phyloP scores from a whole-genome alignment of 2,888 invertebrate genomes.

The Ormyrus thymus region DNA sequence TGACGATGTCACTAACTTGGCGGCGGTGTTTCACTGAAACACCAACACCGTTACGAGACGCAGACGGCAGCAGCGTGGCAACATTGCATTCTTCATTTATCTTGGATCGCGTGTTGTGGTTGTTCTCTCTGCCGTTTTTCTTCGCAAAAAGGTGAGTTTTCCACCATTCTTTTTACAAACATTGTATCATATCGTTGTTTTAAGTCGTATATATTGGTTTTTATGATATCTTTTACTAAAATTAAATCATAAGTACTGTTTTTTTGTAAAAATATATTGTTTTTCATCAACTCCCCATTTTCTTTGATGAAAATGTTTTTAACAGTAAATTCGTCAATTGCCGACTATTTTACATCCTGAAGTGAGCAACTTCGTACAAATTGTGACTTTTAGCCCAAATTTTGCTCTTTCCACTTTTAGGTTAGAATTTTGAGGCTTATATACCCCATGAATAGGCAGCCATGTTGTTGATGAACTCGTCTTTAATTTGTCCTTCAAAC shows the following conservation, averaged over 20 bases:
- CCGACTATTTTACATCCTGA: too few species aligned
- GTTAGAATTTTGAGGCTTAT: constrained; percentile 29
- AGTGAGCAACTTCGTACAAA: too few species aligned
- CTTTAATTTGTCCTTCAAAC: constrained; percentile 10
- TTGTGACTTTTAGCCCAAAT: background rate
- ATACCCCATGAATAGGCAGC: constrained; percentile 23
- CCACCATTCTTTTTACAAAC: constrained; percentile 1
- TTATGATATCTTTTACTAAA: too few species aligned
- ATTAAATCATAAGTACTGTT: too few species aligned
- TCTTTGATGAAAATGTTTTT: background rate
- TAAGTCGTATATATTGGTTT: background rate
- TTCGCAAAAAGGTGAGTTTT: constrained; percentile 49
- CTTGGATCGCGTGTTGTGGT: constrained; percentile 43
- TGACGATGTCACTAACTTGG: background rate
- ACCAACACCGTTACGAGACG: constrained; percentile 19
- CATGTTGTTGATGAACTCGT: constrained; percentile 44
- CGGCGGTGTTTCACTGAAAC: constrained; percentile 39
- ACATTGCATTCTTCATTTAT: constrained; percentile 51
- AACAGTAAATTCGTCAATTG: background rate
- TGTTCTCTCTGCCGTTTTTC: constrained; percentile 26
- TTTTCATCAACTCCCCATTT: background rate
- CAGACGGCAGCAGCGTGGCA: constrained; percentile 44
- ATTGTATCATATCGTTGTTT: background rate
- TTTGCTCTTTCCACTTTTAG: constrained; percentile 38
- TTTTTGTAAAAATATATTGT: too few species aligned